A percentile compares a stretch with the other conserved stretches of the same genome.
phyloP scores from a whole-genome alignment of 2,888 invertebrate species.

The Acanthococcus lagerstroemiae region DNA sequence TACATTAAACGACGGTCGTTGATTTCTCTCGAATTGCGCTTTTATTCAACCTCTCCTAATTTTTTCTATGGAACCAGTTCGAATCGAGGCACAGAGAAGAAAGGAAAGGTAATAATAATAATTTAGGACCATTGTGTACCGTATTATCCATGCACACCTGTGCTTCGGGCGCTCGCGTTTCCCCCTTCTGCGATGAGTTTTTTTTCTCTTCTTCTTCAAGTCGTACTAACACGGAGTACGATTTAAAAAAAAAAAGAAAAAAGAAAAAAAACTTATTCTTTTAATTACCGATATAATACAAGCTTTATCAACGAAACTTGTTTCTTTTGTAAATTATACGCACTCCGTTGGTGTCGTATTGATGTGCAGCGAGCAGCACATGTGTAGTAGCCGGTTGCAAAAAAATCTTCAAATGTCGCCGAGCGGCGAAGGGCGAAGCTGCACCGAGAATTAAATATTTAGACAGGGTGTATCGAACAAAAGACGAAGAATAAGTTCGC shows the following conservation, averaged over 20 bases:
- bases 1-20: conserved; percentile 26
- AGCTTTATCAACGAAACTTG: neutral
- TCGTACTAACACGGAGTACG: neutral
- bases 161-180: conserved; percentile 18
- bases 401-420: too few species aligned
- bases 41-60: conserved; percentile 22
- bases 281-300: neutral
- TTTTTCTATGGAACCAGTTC: conserved; percentile 27
- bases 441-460: too few species aligned
- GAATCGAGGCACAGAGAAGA: conserved; percentile 17
- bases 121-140: conserved; percentile 25
- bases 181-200: neutral
- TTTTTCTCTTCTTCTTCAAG: neutral
- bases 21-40: conserved; percentile 12
- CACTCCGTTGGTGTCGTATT: too few species aligned
- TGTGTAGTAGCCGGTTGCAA: too few species aligned
- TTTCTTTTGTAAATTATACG: neutral
- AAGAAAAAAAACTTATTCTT: neutral
- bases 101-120: conserved; percentile 27
- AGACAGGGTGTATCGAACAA: too few species aligned
- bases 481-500: too few species aligned
- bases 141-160: conserved; percentile 29
- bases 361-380: too few species aligned
- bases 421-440: too few species aligned
- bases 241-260: neutral